Evolutionary conservation across 2,888 invertebrate species (phyloP), one percentile per base, ranked within the genome.

Genomic region (Heliconius hortense): DNA sequence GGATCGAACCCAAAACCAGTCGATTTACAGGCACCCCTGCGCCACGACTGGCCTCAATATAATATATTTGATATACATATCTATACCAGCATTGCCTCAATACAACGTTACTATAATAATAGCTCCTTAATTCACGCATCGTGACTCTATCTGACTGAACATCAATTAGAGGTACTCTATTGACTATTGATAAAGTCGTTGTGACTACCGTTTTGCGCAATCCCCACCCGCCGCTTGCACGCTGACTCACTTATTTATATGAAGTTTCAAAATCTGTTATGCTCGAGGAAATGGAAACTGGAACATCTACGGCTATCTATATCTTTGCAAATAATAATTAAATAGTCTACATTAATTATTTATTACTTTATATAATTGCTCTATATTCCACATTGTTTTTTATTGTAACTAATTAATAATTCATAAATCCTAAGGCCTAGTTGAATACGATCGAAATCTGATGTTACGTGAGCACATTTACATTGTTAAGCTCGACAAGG

Each of bases 151-250:
- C 79, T 78, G 81, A 78, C 74, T 74, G 80, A 71, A 75, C 79
- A 79, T 79, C 81, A 79, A 82, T 82, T 82, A 82, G 77, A 79
- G 75, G 80, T 79, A 82, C 78, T 81, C 78, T 80, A 77, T 79
- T 79, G 72, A 77, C 76, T 78, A 80, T 78, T 75, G 74, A 77
- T 79, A 77, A 79, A 81, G 78, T 80, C 77, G 78, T 78, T 79
- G 77, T 74, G 78, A 73, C 75, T 70, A 77, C 73, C 68, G 64
- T 78, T 77, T 80, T 80, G 77, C 78, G 80, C 78, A 81, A 81
- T 74, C 70, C 59, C 43, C 76, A 68, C 76, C 75, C 64, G 75
- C 67, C 74, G 59, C 48, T 72, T 74, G 75, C 75, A 76, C 71
- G 72, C 56, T 78, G 74, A 76, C 78, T 76, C 68, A 78, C 56